These are phyloP conservation scores for Trachelus tabidus DNA, from an alignment of 2,888 invertebrate species.

Conservation along the genomic window DNA sequence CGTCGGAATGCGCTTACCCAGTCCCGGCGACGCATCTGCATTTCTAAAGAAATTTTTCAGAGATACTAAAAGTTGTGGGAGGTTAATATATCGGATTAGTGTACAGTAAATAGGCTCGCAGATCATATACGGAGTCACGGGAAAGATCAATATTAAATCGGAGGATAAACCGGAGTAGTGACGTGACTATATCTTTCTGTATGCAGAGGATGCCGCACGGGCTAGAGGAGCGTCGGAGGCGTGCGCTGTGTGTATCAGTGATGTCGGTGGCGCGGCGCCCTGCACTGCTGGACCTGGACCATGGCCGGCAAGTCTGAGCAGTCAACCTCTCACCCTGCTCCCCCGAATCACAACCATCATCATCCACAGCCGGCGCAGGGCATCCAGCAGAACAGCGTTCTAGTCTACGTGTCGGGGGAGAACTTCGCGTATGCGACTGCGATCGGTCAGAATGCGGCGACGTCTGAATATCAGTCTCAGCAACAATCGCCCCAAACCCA, in stretches of 20 bases:
- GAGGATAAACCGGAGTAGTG: not conserved
- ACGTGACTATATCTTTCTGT: not conserved
- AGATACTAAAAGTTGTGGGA: not conserved
- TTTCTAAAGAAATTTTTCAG: not conserved
- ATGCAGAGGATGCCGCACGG: slow-evolving; percentile 63
- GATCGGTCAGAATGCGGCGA: slow-evolving; percentile 65
- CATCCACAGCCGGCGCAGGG: slow-evolving; percentile 37
- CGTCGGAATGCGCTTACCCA: not conserved
- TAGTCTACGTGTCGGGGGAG: slow-evolving; percentile 71
- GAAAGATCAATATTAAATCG: not conserved
- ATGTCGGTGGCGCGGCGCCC: slow-evolving; percentile 72
- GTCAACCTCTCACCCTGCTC: slow-evolving; percentile 67
- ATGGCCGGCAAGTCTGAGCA: slow-evolving; percentile 85
- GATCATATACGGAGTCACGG: not conserved
- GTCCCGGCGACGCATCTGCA: not conserved
- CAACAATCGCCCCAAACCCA: slow-evolving; percentile 23
- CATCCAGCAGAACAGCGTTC: slow-evolving; percentile 66
- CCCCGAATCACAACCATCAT: slow-evolving; percentile 54
- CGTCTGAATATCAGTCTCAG: slow-evolving; percentile 31
- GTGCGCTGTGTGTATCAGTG: slow-evolving; percentile 72
- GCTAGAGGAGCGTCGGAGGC: slow-evolving; percentile 56
- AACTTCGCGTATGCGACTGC: slow-evolving; percentile 69
- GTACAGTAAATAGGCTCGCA: not conserved
- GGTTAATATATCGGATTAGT: not conserved
- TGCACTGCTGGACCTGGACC: slow-evolving; percentile 67